phyloP scores from a whole-genome alignment of 2,113 vertebrate species.

The Hucho hucho region DNA sequence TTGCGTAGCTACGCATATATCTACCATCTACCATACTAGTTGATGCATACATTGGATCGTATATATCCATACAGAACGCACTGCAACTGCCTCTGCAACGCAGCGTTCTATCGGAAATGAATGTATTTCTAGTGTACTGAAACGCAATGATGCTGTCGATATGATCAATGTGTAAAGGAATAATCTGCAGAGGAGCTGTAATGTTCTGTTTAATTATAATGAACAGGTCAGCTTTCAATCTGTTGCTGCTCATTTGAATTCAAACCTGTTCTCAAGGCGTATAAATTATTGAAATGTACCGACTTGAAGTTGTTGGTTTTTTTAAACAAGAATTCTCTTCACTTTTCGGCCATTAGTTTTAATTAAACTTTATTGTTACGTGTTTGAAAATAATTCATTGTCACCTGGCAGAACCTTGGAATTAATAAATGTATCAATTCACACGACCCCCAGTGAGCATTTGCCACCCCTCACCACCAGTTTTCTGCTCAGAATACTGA shows the following conservation, averaged over 20 bases:
- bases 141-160: too few relatives aligned
- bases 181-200: not conserved
- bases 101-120: too few relatives aligned
- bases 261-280: not conserved
- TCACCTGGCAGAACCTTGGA: constrained; percentile 19
- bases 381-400: constrained; percentile 54
- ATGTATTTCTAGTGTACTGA: too few relatives aligned
- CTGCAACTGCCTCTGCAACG: too few relatives aligned
- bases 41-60: too few relatives aligned
- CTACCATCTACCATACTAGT: too few relatives aligned
- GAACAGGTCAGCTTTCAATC: not conserved
- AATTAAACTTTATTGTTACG: constrained; percentile 48
- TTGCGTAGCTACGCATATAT: too few relatives aligned
- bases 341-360: constrained; percentile 8
- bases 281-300: not conserved
- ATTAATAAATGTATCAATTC: constrained; percentile 58
- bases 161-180: not conserved
- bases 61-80: too few relatives aligned
- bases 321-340: not conserved
- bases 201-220: not conserved
- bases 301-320: constrained; percentile 1
- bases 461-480: constrained; percentile 26
- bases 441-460: constrained; percentile 55
- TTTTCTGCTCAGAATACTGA: constrained; percentile 26
- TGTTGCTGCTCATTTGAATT: not conserved